phyloP scores from a whole-genome alignment of 2,113 vertebrate genomes.

The Panurus biarmicus region DNA sequence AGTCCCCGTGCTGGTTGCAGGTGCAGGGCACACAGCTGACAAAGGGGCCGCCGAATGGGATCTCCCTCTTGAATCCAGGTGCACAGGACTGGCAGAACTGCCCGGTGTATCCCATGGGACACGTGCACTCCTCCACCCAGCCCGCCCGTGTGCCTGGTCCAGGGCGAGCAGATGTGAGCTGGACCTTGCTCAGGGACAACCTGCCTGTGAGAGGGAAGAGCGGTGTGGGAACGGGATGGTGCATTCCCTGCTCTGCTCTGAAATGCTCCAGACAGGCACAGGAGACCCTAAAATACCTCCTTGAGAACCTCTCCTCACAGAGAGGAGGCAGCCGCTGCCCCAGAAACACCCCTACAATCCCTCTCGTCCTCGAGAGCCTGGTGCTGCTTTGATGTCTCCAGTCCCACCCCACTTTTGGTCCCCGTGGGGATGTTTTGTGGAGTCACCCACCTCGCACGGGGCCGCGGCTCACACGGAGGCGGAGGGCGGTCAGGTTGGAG shows the following conservation, averaged over 20 bases:
- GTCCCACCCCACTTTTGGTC: background rate
- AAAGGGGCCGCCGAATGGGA: slow-evolving; percentile 61
- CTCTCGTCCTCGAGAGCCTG: accelerated
- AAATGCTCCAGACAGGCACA: background rate
- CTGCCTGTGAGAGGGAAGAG: slow-evolving; percentile 64
- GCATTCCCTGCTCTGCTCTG: accelerated
- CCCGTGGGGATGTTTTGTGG: accelerated
- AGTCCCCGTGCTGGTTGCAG: slow-evolving; percentile 86
- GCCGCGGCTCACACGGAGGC: slow-evolving; percentile 58
- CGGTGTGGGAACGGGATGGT: background rate
- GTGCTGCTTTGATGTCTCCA: background rate
- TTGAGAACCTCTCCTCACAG: background rate
- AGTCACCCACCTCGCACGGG: slow-evolving; percentile 69
- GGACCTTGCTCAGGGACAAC: slow-evolving; percentile 72
- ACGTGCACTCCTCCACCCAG: slow-evolving; percentile 87
- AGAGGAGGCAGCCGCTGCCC: background rate
- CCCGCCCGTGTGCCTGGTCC: slow-evolving; percentile 25
- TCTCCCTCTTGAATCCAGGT: slow-evolving; percentile 78
- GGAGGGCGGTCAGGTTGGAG: slow-evolving; percentile 77
- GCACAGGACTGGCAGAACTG: slow-evolving; percentile 85
- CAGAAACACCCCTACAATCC: no score
- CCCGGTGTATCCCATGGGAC: slow-evolving; percentile 78
- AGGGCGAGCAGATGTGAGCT: slow-evolving; percentile 68
- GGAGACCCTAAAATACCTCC: background rate
- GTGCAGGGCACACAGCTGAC: slow-evolving; percentile 79